Percentiles rank a stretch among this genome's conserved stretches.
Evolutionary conservation across 2,113 vertebrate genomes (phyloP).

Genomic region (Glaucomys volans): DNA sequence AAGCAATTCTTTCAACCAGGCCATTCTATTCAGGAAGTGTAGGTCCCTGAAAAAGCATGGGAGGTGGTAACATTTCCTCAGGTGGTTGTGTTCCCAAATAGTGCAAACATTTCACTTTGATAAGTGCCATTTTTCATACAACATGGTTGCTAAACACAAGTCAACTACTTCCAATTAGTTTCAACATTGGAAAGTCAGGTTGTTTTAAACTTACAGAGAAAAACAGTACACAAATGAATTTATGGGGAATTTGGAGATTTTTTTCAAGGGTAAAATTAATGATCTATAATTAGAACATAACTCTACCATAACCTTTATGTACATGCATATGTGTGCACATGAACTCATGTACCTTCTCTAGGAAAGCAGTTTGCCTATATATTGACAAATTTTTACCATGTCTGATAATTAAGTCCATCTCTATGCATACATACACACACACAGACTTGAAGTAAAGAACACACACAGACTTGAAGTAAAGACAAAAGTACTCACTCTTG

Average conservation of each 20-base stretch:
- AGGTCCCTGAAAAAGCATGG: not conserved
- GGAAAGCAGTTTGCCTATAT: slow-evolving; percentile 23
- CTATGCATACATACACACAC: not conserved
- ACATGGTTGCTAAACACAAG: slow-evolving; percentile 41
- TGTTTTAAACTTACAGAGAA: slow-evolving; percentile 8
- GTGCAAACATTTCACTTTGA: slow-evolving; percentile 23
- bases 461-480: not conserved
- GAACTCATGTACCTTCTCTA: not conserved
- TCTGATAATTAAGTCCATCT: not conserved
- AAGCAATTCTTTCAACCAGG: slow-evolving; percentile 45
- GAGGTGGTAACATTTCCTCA: slow-evolving; percentile 25
- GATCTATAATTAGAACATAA: slow-evolving; percentile 23
- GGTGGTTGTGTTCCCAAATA: not conserved
- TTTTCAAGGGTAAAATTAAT: slow-evolving; percentile 49
- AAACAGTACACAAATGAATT: not conserved
- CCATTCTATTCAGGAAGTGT: slow-evolving; percentile 1
- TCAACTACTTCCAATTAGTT: not conserved
- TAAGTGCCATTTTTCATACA: slow-evolving; percentile 43
- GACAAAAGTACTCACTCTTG: slow-evolving; percentile 85
- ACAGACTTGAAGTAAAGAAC: too few relatives aligned
- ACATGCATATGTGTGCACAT: not conserved
- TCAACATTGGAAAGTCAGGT: not conserved
- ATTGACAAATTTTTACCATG: slow-evolving; percentile 31
- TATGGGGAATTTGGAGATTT: slow-evolving; percentile 22
- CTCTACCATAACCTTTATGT: not conserved